phyloP scores from a whole-genome alignment of 2,113 vertebrate genomes.

The Tor tambroides region DNA sequence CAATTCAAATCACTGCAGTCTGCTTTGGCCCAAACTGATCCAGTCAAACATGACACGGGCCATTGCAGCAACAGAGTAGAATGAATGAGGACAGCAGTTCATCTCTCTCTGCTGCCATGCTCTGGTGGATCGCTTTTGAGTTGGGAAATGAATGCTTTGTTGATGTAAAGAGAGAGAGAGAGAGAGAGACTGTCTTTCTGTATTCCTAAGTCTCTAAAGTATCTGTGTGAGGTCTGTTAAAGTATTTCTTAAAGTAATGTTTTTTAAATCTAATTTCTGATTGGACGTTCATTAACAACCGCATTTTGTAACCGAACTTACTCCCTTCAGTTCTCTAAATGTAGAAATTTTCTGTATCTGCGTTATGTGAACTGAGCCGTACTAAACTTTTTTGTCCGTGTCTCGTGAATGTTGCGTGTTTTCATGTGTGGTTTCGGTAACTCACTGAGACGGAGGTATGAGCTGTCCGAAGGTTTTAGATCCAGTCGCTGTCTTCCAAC shows the following conservation, averaged over 20 bases:
- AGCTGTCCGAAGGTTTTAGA: not conserved
- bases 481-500: not conserved
- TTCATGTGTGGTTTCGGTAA: not conserved
- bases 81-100: constrained; percentile 45
- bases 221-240: not conserved
- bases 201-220: not conserved
- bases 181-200: not conserved
- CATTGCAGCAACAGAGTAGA: constrained; percentile 38
- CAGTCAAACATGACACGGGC: constrained; percentile 49
- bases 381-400: not conserved
- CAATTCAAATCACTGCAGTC: constrained; percentile 41
- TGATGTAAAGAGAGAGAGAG: constrained; percentile 18
- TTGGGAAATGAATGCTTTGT: constrained; percentile 40
- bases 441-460: not conserved
- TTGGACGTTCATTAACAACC: too few relatives aligned
- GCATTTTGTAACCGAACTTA: not conserved
- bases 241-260: not conserved
- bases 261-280: too few relatives aligned
- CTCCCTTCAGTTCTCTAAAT: not conserved
- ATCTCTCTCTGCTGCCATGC: constrained; percentile 37
- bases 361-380: not conserved
- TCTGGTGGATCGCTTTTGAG: constrained; percentile 34
- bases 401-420: not conserved
- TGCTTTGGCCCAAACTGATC: constrained; percentile 45
- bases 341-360: not conserved